Evolutionary conservation across 2,113 vertebrate species (phyloP).

Genomic region (Tragelaphus scriptus): DNA sequence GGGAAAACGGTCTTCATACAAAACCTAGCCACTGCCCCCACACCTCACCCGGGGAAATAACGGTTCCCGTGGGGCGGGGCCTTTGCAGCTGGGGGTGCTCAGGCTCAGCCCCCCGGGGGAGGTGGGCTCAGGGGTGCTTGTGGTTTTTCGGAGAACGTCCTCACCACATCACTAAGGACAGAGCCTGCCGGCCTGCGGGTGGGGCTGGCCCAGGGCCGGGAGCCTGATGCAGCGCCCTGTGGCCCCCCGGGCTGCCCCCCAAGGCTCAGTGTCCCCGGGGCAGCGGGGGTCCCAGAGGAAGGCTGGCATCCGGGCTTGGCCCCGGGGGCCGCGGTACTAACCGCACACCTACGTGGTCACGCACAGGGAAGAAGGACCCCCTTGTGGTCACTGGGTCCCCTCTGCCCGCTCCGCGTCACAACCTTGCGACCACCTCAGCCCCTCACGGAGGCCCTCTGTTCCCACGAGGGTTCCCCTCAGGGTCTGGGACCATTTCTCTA

Average conservation of each 20-base stretch:
- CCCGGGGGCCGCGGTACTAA: rapidly evolving
- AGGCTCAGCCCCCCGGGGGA: rapidly evolving
- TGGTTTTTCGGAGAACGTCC: background rate
- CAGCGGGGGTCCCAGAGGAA: background rate
- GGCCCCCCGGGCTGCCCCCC: background rate
- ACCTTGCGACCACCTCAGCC: rapidly evolving
- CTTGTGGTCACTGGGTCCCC: rapidly evolving
- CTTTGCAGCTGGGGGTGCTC: background rate
- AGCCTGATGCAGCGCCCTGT: rapidly evolving
- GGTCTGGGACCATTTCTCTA: background rate
- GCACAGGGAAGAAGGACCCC: rapidly evolving
- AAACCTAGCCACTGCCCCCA: background rate
- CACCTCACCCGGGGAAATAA: rapidly evolving
- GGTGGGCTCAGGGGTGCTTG: background rate
- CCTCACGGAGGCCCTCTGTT: rapidly evolving
- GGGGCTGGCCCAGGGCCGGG: background rate
- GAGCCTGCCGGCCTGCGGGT: rapidly evolving
- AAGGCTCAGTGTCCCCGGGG: background rate
- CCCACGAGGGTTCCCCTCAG: rapidly evolving
- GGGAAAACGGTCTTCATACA: rapidly evolving
- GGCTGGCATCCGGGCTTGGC: background rate
- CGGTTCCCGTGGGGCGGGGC: rapidly evolving
- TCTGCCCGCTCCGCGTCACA: rapidly evolving
- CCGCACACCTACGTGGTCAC: background rate
- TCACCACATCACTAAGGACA: rapidly evolving